phyloP scores from a whole-genome alignment of 2,113 vertebrate genomes.

The Pyxicephalus adspersus region DNA sequence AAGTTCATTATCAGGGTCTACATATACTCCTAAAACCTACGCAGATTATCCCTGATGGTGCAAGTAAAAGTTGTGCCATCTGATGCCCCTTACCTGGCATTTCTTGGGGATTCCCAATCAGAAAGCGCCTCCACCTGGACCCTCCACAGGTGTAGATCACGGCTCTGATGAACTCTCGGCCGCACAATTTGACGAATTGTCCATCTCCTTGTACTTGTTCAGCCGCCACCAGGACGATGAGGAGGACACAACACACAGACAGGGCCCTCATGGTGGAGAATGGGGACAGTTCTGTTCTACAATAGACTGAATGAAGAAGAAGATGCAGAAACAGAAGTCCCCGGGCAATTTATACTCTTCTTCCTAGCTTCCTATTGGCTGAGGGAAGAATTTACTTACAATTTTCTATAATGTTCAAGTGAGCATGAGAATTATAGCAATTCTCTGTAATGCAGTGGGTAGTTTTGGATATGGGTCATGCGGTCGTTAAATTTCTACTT shows the following conservation, averaged over 20 bases:
- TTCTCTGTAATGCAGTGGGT: conserved; percentile 48
- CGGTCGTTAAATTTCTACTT: conserved; percentile 31
- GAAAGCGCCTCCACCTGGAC: conserved; percentile 80
- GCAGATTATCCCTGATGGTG: neutral
- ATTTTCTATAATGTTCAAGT: conserved; percentile 61
- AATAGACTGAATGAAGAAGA: neutral
- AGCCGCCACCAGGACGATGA: conserved; percentile 50
- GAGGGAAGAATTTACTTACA: neutral
- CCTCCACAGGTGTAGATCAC: conserved; percentile 85
- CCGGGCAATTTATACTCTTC: conserved; percentile 59
- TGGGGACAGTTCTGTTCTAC: neutral
- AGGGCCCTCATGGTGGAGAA: conserved; percentile 60
- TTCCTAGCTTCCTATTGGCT: conserved; percentile 15
- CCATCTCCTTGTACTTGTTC: conserved; percentile 60
- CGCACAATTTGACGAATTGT: conserved; percentile 75
- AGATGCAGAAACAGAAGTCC: neutral
- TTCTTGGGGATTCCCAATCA: conserved; percentile 33
- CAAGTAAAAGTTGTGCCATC: neutral
- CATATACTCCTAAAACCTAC: neutral
- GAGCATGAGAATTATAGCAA: neutral
- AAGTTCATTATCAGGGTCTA: neutral
- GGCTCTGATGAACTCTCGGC: conserved; percentile 78
- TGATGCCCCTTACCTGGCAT: conserved; percentile 64
- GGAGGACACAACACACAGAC: neutral
- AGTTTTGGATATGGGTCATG: conserved; percentile 33